Base-by-base conservation (phyloP, 2,888 invertebrate species). In the Eilema caniola region DNA sequence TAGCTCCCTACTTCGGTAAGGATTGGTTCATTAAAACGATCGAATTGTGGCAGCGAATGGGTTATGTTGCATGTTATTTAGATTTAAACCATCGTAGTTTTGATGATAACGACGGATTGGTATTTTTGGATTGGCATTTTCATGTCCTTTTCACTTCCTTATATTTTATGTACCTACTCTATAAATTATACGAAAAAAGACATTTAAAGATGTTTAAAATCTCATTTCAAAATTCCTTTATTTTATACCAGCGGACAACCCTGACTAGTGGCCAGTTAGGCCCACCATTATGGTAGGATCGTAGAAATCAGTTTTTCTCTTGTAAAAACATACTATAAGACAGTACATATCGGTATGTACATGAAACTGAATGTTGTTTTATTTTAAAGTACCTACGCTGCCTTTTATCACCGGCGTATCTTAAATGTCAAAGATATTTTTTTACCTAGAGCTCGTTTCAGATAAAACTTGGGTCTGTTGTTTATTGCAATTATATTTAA, bases 1-100 rank as follows among this genome's bases (percentile, higher is more conserved):
- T 70, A 77, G 72, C 70, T 78, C 71, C 81, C 83, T 82, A 79
- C 65, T 80, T 80, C 56, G 57, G 23, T 47, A 64, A 64, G 75
- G 25, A 59, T 64, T 41, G 16, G 20, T 53, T 53, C 47, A 20
- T 14, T 53, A 53, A 16, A 10, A 53, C 53, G 53, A 53, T 53
- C 10, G 53, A n/a, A 53, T n/a, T 7, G 53, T 53, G 47, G 5
- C 20, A 5, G 47, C 20, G 47, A 10, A n/a, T 20, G 16, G 1
- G 20, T 53, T 53, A 2, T 53, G 10, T 53, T 53, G 1, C 8
- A 20, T 53, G n/a, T 20, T 20, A 20, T n/a, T n/a, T n/a, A 1
- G n/a, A n/a, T 53, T 8, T 47, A 7, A 20, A 47, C 20, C 41
- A 41, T 41, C 47, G 10, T n/a, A n/a, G 53, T n/a, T n/a, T n/a